Evolutionary conservation across 2,888 invertebrate species (phyloP).

Genomic region (Apocheima hispidaria): DNA sequence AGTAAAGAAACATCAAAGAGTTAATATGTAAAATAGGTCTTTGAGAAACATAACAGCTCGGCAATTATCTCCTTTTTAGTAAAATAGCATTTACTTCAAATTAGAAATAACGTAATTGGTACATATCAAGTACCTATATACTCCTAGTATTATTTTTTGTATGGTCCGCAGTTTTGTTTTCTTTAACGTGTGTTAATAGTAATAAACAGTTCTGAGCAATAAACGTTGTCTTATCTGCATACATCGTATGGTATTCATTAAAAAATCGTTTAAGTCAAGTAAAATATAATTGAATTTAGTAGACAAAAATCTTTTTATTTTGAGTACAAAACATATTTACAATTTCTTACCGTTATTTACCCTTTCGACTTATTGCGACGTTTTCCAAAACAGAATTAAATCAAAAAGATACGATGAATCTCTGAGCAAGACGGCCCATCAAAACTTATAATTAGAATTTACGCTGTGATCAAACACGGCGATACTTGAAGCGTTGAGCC

Average conservation of each 20-base stretch:
- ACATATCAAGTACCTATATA: no score
- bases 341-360: background rate
- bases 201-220: no score
- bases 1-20: background rate
- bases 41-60: background rate
- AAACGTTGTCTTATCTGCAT: no score
- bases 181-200: no score
- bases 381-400: background rate
- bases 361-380: background rate
- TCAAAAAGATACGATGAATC: background rate
- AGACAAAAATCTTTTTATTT: background rate
- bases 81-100: background rate
- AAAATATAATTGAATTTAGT: no score
- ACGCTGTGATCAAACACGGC: background rate
- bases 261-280: no score
- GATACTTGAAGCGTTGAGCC: background rate
- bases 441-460: constrained; percentile 11
- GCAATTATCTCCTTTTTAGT: background rate
- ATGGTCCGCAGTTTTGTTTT: no score
- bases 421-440: constrained; percentile 7
- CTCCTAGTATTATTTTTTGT: no score
- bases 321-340: background rate
- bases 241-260: background rate
- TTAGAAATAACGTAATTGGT: no score
- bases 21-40: background rate